Conservation (phyloP, 2,888 invertebrate genomes). For the Myopa tessellatipennis region DNA sequence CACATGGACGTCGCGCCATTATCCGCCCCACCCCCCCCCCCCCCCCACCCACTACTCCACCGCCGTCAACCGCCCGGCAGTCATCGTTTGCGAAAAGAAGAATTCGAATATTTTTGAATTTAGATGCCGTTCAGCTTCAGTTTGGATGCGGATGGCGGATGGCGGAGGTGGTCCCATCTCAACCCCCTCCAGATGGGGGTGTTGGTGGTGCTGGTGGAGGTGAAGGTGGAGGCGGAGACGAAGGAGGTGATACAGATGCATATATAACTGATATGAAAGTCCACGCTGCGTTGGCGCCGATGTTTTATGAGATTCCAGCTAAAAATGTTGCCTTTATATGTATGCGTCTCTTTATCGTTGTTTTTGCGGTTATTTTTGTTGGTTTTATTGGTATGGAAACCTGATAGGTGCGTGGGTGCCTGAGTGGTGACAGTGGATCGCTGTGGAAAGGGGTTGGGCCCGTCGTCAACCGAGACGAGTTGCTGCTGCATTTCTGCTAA, state of each 20-base stretch:
- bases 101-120: conserved; percentile 1
- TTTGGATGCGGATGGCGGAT: neutral
- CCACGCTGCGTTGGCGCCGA: neutral
- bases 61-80: neutral
- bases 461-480: conserved; percentile 19
- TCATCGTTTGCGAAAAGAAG: neutral
- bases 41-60: neutral
- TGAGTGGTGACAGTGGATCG: conserved; percentile 3
- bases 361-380: neutral
- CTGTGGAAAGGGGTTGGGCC: neutral
- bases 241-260: neutral
- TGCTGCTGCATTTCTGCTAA: conserved; percentile 35
- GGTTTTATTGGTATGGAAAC: neutral
- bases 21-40: neutral
- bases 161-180: too few species aligned
- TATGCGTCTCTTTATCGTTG: neutral
- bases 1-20: too few species aligned
- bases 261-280: neutral
- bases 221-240: too few species aligned
- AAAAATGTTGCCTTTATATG: neutral
- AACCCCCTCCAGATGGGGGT: too few species aligned
- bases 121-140: neutral
- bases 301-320: neutral
- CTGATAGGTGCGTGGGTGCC: conserved; percentile 15
- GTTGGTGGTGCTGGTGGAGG: too few species aligned